A percentile compares a stretch with the other conserved stretches of the same genome.
Conservation (phyloP, 2,888 invertebrate species). For the Belgica antarctica region DNA sequence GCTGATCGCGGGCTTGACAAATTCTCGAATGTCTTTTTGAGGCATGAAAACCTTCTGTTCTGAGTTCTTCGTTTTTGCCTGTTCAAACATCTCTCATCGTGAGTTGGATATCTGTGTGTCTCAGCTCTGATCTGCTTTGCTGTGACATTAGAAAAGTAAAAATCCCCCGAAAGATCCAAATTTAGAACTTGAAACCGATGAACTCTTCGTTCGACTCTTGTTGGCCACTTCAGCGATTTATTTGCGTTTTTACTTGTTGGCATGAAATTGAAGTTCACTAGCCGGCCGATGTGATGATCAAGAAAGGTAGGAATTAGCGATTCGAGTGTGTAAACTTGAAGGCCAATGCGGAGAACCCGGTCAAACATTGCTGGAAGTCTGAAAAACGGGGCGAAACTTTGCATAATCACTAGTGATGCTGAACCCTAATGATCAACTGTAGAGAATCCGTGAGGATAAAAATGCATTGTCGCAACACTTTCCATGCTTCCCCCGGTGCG, state of each 20-base stretch:
- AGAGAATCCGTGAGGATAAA: too few species aligned
- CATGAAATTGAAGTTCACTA: slow-evolving; percentile 39
- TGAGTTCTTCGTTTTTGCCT: neutral
- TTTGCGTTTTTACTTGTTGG: slow-evolving; percentile 18
- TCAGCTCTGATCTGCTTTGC: neutral
- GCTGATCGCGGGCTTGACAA: slow-evolving; percentile 23
- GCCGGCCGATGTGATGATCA: slow-evolving; percentile 11
- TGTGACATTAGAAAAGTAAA: slow-evolving; percentile 20
- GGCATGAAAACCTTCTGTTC: neutral
- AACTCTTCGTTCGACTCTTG: slow-evolving; percentile 30
- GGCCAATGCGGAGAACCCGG: slow-evolving; percentile 9
- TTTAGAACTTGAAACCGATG: slow-evolving; percentile 39
- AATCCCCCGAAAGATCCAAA: slow-evolving; percentile 37
- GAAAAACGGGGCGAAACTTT: too few species aligned
- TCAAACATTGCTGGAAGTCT: neutral
- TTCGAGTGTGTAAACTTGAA: neutral
- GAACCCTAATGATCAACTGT: too few species aligned
- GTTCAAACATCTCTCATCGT: neutral
- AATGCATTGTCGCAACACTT: too few species aligned
- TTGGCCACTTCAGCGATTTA: slow-evolving; percentile 14
- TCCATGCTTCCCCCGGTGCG: too few species aligned
- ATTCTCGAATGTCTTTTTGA: slow-evolving; percentile 25
- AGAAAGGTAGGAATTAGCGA: slow-evolving; percentile 3
- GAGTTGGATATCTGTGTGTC: neutral
- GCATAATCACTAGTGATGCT: too few species aligned